phyloP scores from a whole-genome alignment of 2,888 invertebrate species.

The Cantharis flavilabris region DNA sequence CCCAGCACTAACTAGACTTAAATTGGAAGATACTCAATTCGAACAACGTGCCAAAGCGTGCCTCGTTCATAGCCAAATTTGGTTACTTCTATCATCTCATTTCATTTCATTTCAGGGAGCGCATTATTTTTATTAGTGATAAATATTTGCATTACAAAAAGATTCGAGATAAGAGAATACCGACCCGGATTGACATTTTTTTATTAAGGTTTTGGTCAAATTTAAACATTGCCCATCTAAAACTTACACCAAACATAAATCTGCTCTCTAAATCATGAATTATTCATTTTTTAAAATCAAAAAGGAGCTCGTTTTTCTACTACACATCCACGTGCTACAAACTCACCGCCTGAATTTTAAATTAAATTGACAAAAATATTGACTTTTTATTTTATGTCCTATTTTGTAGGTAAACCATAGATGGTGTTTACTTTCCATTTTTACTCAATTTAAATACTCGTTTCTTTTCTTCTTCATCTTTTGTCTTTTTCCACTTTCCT shows the following conservation, averaged over 20 bases:
- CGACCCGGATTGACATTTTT: slow-evolving; percentile 1
- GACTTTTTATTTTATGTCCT: slow-evolving; percentile 40
- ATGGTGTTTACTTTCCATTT: slow-evolving; percentile 46
- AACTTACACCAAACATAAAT: slow-evolving; percentile 26
- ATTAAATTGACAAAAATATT: slow-evolving; percentile 37
- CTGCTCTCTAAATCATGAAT: slow-evolving; percentile 41
- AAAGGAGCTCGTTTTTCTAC: slow-evolving; percentile 43
- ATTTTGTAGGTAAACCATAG: slow-evolving; percentile 45
- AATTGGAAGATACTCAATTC: slow-evolving; percentile 26
- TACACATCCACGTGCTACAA: slow-evolving; percentile 36
- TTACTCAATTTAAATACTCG: slow-evolving; percentile 46
- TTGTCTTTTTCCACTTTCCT: neutral
- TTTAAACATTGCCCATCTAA: slow-evolving; percentile 2
- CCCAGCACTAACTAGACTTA: slow-evolving; percentile 26
- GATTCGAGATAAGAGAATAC: neutral
- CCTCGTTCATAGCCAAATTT: slow-evolving; percentile 15
- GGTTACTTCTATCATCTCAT: slow-evolving; percentile 10
- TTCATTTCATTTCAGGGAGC: slow-evolving; percentile 9
- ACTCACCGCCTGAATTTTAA: slow-evolving; percentile 37
- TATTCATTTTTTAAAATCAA: slow-evolving; percentile 45
- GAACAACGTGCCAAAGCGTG: slow-evolving; percentile 19
- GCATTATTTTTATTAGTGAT: slow-evolving; percentile 1
- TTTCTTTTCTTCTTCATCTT: neutral
- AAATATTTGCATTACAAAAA: slow-evolving; percentile 12
- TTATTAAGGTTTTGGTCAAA: slow-evolving; percentile 1